Evolutionary conservation across 2,797 vertebrate genomes (phyloP).

Genomic region (Tolypeutes matacus): DNA sequence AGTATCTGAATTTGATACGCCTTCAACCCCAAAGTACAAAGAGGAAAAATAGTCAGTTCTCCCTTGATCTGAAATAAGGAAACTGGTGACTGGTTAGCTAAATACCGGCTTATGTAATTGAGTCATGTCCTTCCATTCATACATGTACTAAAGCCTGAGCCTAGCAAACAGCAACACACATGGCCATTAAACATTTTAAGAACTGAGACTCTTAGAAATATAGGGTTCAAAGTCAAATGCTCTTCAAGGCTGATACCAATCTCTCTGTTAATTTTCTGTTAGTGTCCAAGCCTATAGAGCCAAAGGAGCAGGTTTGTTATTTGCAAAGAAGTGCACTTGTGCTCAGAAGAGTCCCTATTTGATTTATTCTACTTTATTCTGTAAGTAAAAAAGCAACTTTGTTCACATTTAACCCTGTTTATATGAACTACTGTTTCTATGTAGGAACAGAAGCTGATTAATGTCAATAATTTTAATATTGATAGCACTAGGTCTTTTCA

Average conservation of each 20-base stretch:
- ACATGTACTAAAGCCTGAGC: slow-evolving; percentile 23
- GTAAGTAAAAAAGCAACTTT: too few species aligned
- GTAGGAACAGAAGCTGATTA: slow-evolving; percentile 33
- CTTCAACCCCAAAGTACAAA: neutral
- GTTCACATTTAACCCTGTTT: too few species aligned
- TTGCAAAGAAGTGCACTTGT: slow-evolving; percentile 26
- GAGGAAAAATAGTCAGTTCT: slow-evolving; percentile 25
- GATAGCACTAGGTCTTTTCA: slow-evolving; percentile 61
- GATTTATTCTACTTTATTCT: too few species aligned
- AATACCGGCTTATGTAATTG: slow-evolving; percentile 34
- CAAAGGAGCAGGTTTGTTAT: neutral
- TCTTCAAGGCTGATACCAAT: neutral
- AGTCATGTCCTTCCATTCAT: neutral
- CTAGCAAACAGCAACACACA: neutral
- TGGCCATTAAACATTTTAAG: slow-evolving; percentile 49
- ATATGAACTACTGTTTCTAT: too few species aligned
- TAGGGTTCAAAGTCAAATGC: slow-evolving; percentile 11
- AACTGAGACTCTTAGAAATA: slow-evolving; percentile 43
- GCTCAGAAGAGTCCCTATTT: neutral
- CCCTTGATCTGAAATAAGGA: slow-evolving; percentile 16
- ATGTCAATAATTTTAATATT: slow-evolving; percentile 61
- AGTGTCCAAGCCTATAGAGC: neutral
- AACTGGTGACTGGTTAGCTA: slow-evolving; percentile 21
- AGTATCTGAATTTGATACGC: slow-evolving; percentile 57
- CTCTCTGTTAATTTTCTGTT: slow-evolving; percentile 50